These are phyloP conservation scores for Cosmorhoe ocellata DNA, from an alignment of 2,888 invertebrate species.

Conservation along the genomic window DNA sequence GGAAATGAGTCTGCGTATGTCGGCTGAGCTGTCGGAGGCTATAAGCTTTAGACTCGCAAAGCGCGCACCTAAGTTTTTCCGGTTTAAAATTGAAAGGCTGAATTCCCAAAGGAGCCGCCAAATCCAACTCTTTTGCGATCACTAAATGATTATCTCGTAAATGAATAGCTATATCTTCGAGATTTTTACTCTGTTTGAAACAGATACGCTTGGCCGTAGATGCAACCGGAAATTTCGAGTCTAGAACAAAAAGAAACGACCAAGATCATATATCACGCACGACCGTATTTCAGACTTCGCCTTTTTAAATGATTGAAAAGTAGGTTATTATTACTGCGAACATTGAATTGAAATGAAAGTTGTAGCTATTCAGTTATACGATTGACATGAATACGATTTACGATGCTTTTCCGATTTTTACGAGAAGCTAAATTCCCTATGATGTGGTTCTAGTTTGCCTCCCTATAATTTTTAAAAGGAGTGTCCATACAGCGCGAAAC, in stretches of 20 bases:
- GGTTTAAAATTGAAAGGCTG: slow-evolving; percentile 42
- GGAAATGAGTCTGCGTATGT: slow-evolving; percentile 47
- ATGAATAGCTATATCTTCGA: slow-evolving; percentile 38
- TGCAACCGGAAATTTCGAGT: slow-evolving; percentile 59
- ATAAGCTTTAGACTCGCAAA: slow-evolving; percentile 40
- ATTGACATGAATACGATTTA: no score
- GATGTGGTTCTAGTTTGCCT: no score
- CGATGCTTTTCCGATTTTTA: no score
- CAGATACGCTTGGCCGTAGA: slow-evolving; percentile 57
- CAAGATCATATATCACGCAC: slow-evolving; percentile 47
- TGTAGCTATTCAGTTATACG: no score
- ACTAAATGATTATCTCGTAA: slow-evolving; percentile 29
- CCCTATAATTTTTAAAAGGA: no score
- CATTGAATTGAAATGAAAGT: no score
- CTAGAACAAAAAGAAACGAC: slow-evolving; percentile 79
- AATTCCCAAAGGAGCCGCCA: slow-evolving; percentile 28
- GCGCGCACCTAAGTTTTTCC: slow-evolving; percentile 34
- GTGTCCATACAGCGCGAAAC: no score
- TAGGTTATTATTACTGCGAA: no score
- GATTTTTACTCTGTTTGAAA: slow-evolving; percentile 20
- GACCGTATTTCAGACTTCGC: not conserved
- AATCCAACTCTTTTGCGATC: slow-evolving; percentile 15
- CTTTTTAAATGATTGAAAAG: no score
- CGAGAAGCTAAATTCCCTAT: no score
- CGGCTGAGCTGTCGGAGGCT: slow-evolving; percentile 41